A percentile compares a stretch with the other conserved stretches of the same genome.
These are phyloP conservation scores for Albula goreensis DNA, from an alignment of 2,113 vertebrate genomes.

Conservation along the genomic window DNA sequence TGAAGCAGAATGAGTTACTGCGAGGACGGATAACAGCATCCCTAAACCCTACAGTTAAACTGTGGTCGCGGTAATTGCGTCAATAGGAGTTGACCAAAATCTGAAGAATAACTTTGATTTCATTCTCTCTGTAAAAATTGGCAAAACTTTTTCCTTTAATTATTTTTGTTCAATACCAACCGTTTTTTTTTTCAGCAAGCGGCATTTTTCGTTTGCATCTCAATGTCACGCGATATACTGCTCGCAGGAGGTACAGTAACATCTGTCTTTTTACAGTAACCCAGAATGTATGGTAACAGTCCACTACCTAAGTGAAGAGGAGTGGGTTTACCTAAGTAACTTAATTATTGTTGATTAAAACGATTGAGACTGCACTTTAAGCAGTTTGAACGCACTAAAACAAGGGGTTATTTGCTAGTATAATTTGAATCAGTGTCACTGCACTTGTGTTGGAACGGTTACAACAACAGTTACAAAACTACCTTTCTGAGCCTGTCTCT, in stretches of 20 bases:
- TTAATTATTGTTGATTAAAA: not conserved
- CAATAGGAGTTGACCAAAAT: not conserved
- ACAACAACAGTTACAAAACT: not conserved
- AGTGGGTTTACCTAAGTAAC: not conserved
- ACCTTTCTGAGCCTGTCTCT: not conserved
- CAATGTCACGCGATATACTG: conserved; percentile 26
- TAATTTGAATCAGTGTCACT: not conserved
- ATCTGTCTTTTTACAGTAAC: conserved; percentile 15
- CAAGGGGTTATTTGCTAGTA: not conserved
- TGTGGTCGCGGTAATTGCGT: not conserved
- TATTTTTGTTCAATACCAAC: not conserved
- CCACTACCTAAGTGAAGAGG: not conserved
- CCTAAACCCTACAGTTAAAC: not conserved
- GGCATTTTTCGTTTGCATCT: conserved; percentile 11
- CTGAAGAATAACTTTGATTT: not conserved
- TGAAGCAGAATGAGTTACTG: conserved; percentile 61
- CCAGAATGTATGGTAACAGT: conserved; percentile 8
- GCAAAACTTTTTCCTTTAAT: not conserved
- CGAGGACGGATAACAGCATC: conserved; percentile 69
- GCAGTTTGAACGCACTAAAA: not conserved
- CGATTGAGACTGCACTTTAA: not conserved
- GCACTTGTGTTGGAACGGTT: not conserved
- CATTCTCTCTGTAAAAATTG: not conserved
- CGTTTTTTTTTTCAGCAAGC: not conserved
- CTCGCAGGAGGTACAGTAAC: conserved; percentile 7